Percentiles rank a stretch among this genome's conserved stretches.
Evolutionary conservation across 2,888 invertebrate genomes (phyloP).

Genomic region (Eudasyphora cyanicolor): DNA sequence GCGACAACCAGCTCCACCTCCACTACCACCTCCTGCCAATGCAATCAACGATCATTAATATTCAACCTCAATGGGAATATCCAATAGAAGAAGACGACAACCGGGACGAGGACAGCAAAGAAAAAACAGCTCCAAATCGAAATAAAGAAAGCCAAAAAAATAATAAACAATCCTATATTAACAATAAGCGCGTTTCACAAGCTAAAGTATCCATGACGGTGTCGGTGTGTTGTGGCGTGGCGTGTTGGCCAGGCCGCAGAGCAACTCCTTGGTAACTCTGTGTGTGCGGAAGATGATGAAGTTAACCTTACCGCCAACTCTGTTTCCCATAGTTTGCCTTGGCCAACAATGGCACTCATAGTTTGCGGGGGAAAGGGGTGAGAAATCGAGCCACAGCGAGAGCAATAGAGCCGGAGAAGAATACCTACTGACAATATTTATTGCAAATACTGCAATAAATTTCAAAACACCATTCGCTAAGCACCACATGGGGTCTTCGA

Average conservation of each 20-base stretch:
- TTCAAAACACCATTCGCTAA: slow-evolving; percentile 72
- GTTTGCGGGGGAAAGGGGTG: neutral
- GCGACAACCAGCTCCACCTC: slow-evolving; percentile 47
- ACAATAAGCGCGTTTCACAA: slow-evolving; percentile 70
- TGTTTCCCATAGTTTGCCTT: neutral
- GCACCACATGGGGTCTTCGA: slow-evolving; percentile 72
- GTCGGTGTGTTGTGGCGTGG: slow-evolving; percentile 46
- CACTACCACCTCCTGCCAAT: slow-evolving; percentile 66
- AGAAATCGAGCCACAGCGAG: neutral
- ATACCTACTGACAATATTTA: slow-evolving; percentile 75
- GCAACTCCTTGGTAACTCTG: slow-evolving; percentile 17
- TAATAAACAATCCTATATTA: slow-evolving; percentile 68
- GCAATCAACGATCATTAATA: slow-evolving; percentile 74
- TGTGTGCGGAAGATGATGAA: slow-evolving; percentile 29
- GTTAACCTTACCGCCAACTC: slow-evolving; percentile 9
- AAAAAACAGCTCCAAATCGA: slow-evolving; percentile 34
- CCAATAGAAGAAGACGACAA: slow-evolving; percentile 71
- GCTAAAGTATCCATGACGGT: slow-evolving; percentile 52
- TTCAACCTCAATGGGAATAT: slow-evolving; percentile 70
- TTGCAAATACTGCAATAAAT: slow-evolving; percentile 78
- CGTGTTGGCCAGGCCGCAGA: slow-evolving; percentile 23
- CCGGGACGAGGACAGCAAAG: slow-evolving; percentile 66
- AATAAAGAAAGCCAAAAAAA: slow-evolving; percentile 28
- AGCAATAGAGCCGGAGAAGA: slow-evolving; percentile 35
- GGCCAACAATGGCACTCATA: slow-evolving; percentile 10